Percentiles rank a stretch among this genome's conserved stretches.
These are phyloP conservation scores for Panurus biarmicus DNA, from an alignment of 2,113 vertebrate species.

Conservation along the genomic window DNA sequence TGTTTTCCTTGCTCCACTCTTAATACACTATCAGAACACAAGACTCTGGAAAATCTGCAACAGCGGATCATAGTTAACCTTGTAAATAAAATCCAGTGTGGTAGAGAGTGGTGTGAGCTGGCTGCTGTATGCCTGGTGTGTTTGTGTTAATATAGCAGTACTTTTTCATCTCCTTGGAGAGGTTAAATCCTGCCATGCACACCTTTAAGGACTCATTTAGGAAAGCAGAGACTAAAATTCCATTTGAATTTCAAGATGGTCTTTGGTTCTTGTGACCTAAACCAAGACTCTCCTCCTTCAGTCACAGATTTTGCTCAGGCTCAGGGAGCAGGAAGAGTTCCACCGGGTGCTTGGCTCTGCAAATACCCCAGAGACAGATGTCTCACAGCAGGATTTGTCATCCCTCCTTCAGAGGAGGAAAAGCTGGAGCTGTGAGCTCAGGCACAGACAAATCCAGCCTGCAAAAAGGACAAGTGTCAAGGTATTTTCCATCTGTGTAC, in stretches of 20 bases:
- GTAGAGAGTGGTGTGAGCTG: background rate
- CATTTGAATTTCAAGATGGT: background rate
- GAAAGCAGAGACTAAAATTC: background rate
- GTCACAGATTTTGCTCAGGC: background rate
- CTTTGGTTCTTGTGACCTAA: background rate
- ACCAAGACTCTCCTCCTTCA: background rate
- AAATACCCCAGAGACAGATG: background rate
- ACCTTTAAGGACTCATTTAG: background rate
- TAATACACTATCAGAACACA: accelerated
- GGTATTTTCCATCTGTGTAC: background rate
- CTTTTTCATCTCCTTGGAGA: background rate
- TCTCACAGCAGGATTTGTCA: background rate
- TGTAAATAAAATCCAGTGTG: background rate
- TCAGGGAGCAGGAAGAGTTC: background rate
- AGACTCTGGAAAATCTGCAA: background rate
- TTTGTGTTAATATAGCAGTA: background rate
- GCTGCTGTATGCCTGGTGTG: background rate
- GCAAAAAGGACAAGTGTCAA: background rate
- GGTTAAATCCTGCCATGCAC: background rate
- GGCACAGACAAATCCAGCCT: background rate
- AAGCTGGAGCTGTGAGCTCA: background rate
- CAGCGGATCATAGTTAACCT: background rate
- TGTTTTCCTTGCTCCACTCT: background rate
- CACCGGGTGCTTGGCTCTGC: background rate
- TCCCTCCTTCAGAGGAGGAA: accelerated